Conservation (phyloP, 2,888 invertebrate species). For the Hecatera dysodea region DNA sequence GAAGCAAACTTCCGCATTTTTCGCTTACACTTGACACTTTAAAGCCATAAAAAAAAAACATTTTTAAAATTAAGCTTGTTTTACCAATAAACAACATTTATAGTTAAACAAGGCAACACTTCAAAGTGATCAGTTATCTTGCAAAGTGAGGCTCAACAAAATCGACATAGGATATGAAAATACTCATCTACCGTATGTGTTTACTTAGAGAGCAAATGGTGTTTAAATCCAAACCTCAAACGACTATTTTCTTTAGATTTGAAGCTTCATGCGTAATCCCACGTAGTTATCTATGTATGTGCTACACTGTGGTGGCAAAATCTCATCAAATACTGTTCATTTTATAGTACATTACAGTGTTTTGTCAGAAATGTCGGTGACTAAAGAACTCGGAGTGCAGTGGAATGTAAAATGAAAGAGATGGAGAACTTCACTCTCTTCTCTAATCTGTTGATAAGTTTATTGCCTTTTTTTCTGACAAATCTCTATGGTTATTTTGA, state of each 20-base stretch:
- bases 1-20: no score
- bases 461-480: conserved; percentile 7
- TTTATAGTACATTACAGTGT: conserved; percentile 42
- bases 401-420: conserved; percentile 47
- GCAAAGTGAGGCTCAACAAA: not conserved
- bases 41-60: no score
- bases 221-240: not conserved
- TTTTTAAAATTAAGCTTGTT: no score
- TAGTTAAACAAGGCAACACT: no score
- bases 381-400: conserved; percentile 30
- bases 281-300: not conserved
- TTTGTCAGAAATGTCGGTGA: conserved; percentile 19
- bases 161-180: conserved; percentile 3
- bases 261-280: not conserved
- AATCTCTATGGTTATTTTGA: no score
- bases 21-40: no score
- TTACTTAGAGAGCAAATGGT: not conserved
- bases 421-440: conserved; percentile 12
- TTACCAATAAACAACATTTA: no score
- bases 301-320: conserved; percentile 7
- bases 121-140: no score
- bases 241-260: conserved; percentile 11
- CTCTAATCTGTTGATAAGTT: conserved; percentile 14
- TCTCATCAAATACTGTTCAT: conserved; percentile 33
- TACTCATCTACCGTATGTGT: not conserved